Base-by-base conservation (phyloP, 1,140 invertebrate species). In the Drosophila chauvacae region DNA sequence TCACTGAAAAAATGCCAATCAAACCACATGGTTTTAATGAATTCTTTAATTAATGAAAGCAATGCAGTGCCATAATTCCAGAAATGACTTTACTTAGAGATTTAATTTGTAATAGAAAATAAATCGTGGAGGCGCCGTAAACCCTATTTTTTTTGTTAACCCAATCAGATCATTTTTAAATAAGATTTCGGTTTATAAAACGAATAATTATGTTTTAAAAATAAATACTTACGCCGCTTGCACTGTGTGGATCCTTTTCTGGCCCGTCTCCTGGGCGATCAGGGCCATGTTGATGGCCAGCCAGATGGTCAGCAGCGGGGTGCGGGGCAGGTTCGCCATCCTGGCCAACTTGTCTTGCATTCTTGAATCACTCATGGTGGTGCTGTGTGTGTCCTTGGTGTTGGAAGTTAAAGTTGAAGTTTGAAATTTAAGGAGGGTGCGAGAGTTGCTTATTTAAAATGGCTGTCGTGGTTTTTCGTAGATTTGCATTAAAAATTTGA, bases 311-410 rank as follows among this genome's bases (percentile, higher is more conserved):
- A 92, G 76, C 57, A 92, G 75, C n/a, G 84, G 85, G 13, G 80
- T 84, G 35, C 80, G 87, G 53, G 91, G 78, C 57, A 82, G 74
- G 59, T 87, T 88, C 61, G 90, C 70, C 66, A 91, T 66, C 65
- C 73, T 78, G 56, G 75, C 81, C 64, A 92, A 66, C 77, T 82
- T 91, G 58, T 90, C 75, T 26, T 56, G 53, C 72, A 84, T 81
- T 75, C 78, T 80, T 91, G 90, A 91, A 91, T 87, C 86, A 91
- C 90, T 91, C 83, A 87, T 83, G 77, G 83, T 90, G 81, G 77
- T 84, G 77, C 73, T 73, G 39, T 63, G 47, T 58, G 55, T 41
- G 41, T 51, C 37, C 16, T 63, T 53, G n/a, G 50, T 63, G 65
- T 84, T 68, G 53, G 58, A 78, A 78, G 50, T 62, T 70, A 41